These are phyloP conservation scores for Tipula confusa DNA, from an alignment of 2,888 invertebrate genomes.

Conservation along the genomic window DNA sequence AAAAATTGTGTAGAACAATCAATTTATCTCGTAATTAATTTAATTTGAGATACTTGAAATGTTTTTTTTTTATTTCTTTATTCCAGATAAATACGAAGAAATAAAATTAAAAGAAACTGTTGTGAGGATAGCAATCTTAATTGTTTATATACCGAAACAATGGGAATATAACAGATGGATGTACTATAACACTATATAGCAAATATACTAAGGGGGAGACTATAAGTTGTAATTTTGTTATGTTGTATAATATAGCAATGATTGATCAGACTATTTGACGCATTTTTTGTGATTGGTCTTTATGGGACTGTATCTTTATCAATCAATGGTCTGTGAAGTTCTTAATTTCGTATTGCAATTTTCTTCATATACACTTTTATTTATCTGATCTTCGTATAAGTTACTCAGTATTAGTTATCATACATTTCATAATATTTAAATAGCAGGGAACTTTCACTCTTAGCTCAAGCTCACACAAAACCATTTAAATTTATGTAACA, in stretches of 20 bases:
- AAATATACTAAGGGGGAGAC: neutral
- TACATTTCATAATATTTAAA: neutral
- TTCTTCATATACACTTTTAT: too few species aligned
- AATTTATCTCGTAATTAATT: slow-evolving; percentile 12
- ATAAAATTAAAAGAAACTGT: neutral
- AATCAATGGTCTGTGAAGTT: too few species aligned
- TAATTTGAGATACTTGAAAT: neutral
- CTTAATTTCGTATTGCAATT: too few species aligned
- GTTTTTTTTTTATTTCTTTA: neutral
- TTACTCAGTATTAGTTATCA: neutral
- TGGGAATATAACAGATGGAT: neutral
- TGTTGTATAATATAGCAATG: too few species aligned
- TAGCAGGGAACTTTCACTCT: neutral
- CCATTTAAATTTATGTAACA: neutral
- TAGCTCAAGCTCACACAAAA: neutral
- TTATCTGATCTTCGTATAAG: neutral
- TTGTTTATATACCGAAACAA: neutral
- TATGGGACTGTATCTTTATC: too few species aligned
- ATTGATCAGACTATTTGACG: too few species aligned
- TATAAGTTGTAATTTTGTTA: too few species aligned
- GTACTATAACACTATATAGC: neutral
- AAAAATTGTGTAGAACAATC: neutral
- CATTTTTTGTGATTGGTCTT: too few species aligned
- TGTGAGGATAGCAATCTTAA: neutral
- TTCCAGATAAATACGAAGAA: neutral